Percentiles rank a stretch among this genome's conserved stretches.
phyloP scores from a whole-genome alignment of 1,140 invertebrate species.

The Mya arenaria region DNA sequence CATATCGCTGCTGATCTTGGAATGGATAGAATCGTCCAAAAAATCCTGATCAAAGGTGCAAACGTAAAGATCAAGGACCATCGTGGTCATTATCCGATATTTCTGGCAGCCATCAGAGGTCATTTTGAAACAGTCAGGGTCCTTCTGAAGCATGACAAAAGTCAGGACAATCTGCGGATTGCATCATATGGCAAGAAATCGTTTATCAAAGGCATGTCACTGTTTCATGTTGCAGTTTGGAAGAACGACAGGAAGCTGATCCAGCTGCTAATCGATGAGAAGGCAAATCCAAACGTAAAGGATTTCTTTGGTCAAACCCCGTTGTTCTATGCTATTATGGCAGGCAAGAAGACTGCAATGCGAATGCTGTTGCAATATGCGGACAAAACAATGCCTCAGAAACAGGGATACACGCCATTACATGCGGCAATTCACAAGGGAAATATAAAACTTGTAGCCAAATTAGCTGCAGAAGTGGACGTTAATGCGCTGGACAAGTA shows the following conservation, averaged over 20 bases:
- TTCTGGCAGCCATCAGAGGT: constrained; percentile 19
- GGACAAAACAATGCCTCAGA: not conserved
- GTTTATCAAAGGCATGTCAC: constrained; percentile 10
- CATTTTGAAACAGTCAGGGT: not conserved
- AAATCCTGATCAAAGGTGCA: not conserved
- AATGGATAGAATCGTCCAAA: not conserved
- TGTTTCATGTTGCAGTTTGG: constrained; percentile 27
- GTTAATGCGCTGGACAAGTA: constrained; percentile 21
- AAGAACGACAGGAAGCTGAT: not conserved
- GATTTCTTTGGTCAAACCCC: constrained; percentile 26
- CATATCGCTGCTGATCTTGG: not conserved
- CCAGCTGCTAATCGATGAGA: not conserved
- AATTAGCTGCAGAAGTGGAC: not conserved
- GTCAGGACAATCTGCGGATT: not conserved
- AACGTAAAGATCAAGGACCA: not conserved
- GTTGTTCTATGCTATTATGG: not conserved
- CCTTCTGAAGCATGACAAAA: not conserved
- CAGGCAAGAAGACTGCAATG: not conserved
- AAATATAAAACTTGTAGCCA: not conserved
- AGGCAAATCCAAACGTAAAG: not conserved
- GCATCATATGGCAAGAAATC: constrained; percentile 3
- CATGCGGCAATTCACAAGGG: constrained; percentile 8
- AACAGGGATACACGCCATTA: constrained; percentile 6
- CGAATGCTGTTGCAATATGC: not conserved
- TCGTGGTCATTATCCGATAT: constrained; percentile 31